These are phyloP conservation scores for Smithornis capensis DNA, from an alignment of 2,113 vertebrate species.

Conservation along the genomic window DNA sequence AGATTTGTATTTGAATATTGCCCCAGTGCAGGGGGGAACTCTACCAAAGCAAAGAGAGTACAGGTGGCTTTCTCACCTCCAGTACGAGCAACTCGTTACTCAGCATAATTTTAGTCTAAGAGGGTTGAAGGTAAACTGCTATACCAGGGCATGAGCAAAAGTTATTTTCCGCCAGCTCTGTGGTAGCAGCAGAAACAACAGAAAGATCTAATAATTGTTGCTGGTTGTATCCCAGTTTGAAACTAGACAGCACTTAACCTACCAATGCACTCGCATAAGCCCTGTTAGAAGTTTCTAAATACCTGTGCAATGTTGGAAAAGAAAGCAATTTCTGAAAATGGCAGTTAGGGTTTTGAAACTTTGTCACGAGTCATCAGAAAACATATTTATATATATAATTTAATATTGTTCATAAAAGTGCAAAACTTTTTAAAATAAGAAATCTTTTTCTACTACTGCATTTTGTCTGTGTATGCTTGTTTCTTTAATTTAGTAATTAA, in stretches of 20 bases:
- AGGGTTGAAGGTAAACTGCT: background rate
- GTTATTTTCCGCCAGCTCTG: background rate
- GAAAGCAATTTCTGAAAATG: background rate
- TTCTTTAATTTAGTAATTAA: slow-evolving; percentile 44
- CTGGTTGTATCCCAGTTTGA: background rate
- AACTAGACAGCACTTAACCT: background rate
- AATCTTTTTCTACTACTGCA: background rate
- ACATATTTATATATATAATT: background rate
- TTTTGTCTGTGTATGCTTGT: background rate
- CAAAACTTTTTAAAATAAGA: background rate
- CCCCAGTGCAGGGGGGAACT: background rate
- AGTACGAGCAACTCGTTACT: background rate
- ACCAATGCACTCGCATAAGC: background rate
- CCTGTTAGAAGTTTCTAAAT: background rate
- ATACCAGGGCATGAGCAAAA: background rate
- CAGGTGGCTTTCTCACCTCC: background rate
- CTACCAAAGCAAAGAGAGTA: background rate
- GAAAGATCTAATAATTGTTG: background rate
- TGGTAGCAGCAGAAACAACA: background rate
- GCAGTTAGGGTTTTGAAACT: background rate
- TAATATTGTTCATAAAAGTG: background rate
- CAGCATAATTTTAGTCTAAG: background rate
- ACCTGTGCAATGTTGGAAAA: background rate
- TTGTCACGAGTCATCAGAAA: background rate
- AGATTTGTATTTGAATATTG: background rate